Conservation (phyloP, 2,888 invertebrate genomes). For the Adineta ricciae region DNA sequence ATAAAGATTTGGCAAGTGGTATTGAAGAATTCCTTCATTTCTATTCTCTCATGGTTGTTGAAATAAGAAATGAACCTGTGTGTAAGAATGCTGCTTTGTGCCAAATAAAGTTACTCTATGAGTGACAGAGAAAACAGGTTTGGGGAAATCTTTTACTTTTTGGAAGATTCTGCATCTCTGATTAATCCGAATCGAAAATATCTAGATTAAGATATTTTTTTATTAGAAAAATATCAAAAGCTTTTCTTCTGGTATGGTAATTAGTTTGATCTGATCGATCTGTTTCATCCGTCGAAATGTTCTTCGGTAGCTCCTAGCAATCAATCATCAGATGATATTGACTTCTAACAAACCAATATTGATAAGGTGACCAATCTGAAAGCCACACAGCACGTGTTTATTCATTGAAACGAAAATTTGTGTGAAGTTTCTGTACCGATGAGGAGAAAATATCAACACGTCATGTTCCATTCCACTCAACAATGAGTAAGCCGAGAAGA, state of each 20-base stretch:
- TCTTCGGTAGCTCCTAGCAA: neutral
- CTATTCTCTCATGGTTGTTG: too few relatives aligned
- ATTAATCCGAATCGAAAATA: constrained; percentile 56
- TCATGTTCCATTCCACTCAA: neutral
- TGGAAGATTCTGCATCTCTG: too few relatives aligned
- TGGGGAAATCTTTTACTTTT: too few relatives aligned
- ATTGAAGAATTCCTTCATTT: too few relatives aligned
- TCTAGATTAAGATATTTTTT: constrained; percentile 52
- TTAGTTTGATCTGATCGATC: neutral
- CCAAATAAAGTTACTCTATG: too few relatives aligned
- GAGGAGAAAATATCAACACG: neutral
- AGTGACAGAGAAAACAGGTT: too few relatives aligned
- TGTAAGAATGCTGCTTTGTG: too few relatives aligned
- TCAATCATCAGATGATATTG: neutral
- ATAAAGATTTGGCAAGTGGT: too few relatives aligned
- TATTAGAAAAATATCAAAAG: neutral
- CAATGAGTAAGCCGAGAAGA: neutral
- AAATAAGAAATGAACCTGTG: too few relatives aligned
- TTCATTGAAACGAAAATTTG: neutral
- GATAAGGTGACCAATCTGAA: neutral
- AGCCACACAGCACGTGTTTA: neutral
- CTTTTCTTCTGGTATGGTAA: neutral
- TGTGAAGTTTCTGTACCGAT: neutral
- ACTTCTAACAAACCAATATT: neutral
- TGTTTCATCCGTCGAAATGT: neutral